phyloP scores from a whole-genome alignment of 2,888 invertebrate genomes.

The Steromphala cineraria region DNA sequence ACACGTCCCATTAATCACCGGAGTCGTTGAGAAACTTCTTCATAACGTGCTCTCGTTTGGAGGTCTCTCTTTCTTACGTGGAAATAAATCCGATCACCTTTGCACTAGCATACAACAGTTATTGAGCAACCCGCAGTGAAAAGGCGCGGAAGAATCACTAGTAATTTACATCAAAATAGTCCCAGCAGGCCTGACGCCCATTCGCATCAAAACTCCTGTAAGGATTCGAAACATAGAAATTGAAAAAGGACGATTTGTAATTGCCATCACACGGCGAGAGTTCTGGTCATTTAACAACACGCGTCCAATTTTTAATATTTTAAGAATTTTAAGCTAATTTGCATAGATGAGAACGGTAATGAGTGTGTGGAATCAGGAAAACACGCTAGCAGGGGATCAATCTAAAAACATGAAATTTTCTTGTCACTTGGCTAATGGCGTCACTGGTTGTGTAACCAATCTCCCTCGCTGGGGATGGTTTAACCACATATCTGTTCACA shows the following conservation, averaged over 20 bases:
- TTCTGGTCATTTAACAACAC: not conserved
- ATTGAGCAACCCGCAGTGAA: slow-evolving; percentile 10
- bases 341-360: not conserved
- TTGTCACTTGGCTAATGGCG: slow-evolving; percentile 14
- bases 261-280: not conserved
- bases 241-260: slow-evolving; percentile 8
- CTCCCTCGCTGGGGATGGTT: not conserved
- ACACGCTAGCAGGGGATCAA: not conserved
- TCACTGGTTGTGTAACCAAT: slow-evolving; percentile 5
- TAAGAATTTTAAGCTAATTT: slow-evolving; percentile 7
- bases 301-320: not conserved
- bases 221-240: slow-evolving; percentile 4
- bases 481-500: too few species aligned
- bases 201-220: not conserved
- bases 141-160: slow-evolving; percentile 11
- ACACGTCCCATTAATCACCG: not conserved
- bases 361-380: not conserved
- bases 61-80: slow-evolving; percentile 2
- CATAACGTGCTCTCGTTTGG: slow-evolving; percentile 3
- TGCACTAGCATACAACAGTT: not conserved
- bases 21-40: not conserved
- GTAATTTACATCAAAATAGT: slow-evolving; percentile 21
- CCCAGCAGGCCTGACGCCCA: slow-evolving; percentile 11
- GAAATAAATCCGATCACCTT: slow-evolving; percentile 16
- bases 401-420: not conserved